Base-by-base conservation (phyloP, 1,140 invertebrate genomes). In the Drosophila malerkotliana region DNA sequence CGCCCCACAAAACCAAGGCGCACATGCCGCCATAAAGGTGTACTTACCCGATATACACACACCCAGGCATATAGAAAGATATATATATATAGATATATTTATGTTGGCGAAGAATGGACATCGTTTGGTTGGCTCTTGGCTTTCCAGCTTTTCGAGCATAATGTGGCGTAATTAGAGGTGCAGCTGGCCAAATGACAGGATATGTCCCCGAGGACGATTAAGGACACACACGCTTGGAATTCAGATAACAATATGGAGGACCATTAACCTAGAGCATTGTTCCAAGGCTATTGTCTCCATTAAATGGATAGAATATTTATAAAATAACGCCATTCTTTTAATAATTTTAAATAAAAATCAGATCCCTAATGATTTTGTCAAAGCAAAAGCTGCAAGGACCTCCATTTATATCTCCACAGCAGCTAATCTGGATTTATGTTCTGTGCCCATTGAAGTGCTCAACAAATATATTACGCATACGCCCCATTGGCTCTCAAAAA, bases 111-210 rank as follows among this genome's bases (percentile, higher is more conserved):
- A 37, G 28, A 21, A 28, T 37, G 48, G 48, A 45, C 61, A 18
- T 44, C 44, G 47, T 41, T 62, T 28, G n/a, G 28, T 26, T 4
- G 15, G 14, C 15, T 30, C 30, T 9, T 66, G 24, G 49, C 32
- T 44, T 18, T 18, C 41, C 39, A 44, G 41, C 41, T 44, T 44
- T 49, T 30, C 34, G 21, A 32, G 39, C n/a, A 68, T 71, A 71
- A 71, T 71, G 45, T 39, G 51, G 8, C 44, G 45, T 68, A 71
- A 71, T 71, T 71, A 58, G 63, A 71, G 67, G 67, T 68, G 67
- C 63, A 55, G 63, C 63, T 71, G 52, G 63, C 34, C 14, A 53
- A 49, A 69, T 56, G 14, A 57, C 45, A 49, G 26, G 12, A 1
- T 14, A 12, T 26, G 10, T 5, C 21, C 18, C 24, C 26, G n/a